Evolutionary conservation across 92 coral and sea anemone species (phyloP), one percentile per base, ranked within the genome.

Genomic region (Palythoa caribaeorum): DNA sequence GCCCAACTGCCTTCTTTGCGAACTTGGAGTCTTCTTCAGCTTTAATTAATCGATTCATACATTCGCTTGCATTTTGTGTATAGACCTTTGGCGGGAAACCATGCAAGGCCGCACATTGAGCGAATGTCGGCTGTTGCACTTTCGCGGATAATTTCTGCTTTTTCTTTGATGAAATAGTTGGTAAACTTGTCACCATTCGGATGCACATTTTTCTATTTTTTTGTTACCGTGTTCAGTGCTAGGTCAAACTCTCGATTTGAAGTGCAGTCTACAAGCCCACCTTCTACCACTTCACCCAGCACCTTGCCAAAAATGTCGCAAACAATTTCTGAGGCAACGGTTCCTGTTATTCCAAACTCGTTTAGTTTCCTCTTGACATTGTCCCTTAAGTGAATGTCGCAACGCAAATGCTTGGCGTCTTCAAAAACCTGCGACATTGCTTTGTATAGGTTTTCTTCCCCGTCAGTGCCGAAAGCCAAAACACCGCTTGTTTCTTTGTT

Each of bases 31-130:
- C 90, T 53, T 92, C 87, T 14, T 87, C 92, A 3, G 80, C 85
- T 69, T 84, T 92, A 74, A 84, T 85, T 63, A 60, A 60, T 19
- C 66, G 66, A 60, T 70, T 92, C 90, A 40, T 81, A 88, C 19
- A 60, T 60, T 60, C 66, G 66, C 19, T 60, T 60, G 66, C 66
- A 60, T 60, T 60, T 60, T 60, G 66, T 60, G 66, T 60, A n/a
- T 60, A 60, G 28, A 60, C n/a, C 60, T 70, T 91, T 28, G 93
- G 93, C 28, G 93, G 93, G 44, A 86, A 92, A 47, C 93, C 93
- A n/a, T n/a, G n/a, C n/a, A 15, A 88, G 93, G 21, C 95, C 93
- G 55, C 91, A 90, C 92, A 93, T 88, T 7, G 90, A 87, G 20
- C 92, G 89, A 19, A 93, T 87, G 78, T 93, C 95, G 21, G 88